A percentile compares a stretch with the other conserved stretches of the same genome.
These are phyloP conservation scores for Hypselothyrea guttata DNA, from an alignment of 2,888 invertebrate species.

Conservation along the genomic window DNA sequence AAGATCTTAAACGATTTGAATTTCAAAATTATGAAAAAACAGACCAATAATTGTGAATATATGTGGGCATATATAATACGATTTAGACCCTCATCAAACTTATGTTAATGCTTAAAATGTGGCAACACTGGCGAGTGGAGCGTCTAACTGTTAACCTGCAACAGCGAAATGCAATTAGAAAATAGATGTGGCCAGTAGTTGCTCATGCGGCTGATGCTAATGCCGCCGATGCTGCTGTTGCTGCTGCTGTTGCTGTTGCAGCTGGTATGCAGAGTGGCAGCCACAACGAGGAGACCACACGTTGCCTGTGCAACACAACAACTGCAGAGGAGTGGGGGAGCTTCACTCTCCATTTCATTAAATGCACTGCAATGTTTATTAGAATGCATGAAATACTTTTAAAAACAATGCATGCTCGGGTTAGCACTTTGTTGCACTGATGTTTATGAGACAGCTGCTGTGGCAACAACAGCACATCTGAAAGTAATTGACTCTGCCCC, in stretches of 20 bases:
- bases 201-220: constrained; percentile 30
- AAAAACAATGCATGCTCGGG: constrained; percentile 49
- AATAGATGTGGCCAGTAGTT: constrained; percentile 64
- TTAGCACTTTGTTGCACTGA: constrained; percentile 52
- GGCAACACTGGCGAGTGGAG: no score
- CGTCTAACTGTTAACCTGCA: constrained; percentile 31
- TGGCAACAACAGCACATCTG: constrained; percentile 35
- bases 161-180: constrained; percentile 73
- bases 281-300: constrained; percentile 42
- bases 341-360: constrained; percentile 54
- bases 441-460: constrained; percentile 59
- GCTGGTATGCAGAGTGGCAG: constrained; percentile 23
- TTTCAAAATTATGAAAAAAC: no score
- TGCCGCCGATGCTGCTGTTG: constrained; percentile 32
- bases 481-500: constrained; percentile 63
- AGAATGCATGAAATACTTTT: constrained; percentile 69
- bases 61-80: no score
- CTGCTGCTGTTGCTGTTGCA: constrained; percentile 29
- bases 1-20: no score
- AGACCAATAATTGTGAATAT: no score
- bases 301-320: neutral
- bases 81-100: no score
- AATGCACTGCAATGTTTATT: constrained; percentile 67
- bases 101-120: no score
- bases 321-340: neutral